These are phyloP conservation scores for Tenthredo livida DNA, from an alignment of 2,888 invertebrate species.

Conservation along the genomic window DNA sequence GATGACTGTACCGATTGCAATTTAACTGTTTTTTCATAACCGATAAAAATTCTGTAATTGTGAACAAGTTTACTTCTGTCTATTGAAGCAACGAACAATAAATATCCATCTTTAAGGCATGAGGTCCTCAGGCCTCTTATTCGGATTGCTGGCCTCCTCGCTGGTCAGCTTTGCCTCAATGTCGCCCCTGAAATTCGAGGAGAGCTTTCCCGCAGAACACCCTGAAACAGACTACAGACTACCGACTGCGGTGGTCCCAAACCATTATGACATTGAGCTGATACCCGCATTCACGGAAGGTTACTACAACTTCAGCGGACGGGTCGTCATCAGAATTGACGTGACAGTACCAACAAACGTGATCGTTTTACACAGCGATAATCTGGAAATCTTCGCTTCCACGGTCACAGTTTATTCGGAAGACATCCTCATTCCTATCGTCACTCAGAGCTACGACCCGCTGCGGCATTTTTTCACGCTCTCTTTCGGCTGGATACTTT, in stretches of 20 bases:
- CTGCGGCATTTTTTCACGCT: constrained; percentile 66
- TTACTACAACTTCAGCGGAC: constrained; percentile 76
- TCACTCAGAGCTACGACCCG: constrained; percentile 59
- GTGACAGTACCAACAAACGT: constrained; percentile 70
- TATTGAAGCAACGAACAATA: background rate
- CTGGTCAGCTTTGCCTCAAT: background rate
- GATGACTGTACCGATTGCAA: background rate
- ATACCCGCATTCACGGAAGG: constrained; percentile 60
- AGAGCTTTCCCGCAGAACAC: background rate
- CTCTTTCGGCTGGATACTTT: constrained; percentile 54
- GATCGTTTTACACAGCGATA: constrained; percentile 79
- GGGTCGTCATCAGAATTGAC: constrained; percentile 77
- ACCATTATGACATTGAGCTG: constrained; percentile 80
- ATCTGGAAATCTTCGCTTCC: constrained; percentile 73
- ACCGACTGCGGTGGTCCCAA: constrained; percentile 80
- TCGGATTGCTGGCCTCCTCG: background rate
- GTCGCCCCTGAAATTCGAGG: background rate
- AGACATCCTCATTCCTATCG: background rate
- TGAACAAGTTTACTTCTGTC: background rate
- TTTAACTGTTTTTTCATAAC: too few species aligned
- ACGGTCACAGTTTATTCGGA: constrained; percentile 54
- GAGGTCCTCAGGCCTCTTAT: background rate
- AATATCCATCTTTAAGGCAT: constrained; percentile 21
- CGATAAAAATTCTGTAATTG: background rate
- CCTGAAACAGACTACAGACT: constrained; percentile 77